Conservation (phyloP, 1,140 invertebrate species). For the Sarcophaga bullata region DNA sequence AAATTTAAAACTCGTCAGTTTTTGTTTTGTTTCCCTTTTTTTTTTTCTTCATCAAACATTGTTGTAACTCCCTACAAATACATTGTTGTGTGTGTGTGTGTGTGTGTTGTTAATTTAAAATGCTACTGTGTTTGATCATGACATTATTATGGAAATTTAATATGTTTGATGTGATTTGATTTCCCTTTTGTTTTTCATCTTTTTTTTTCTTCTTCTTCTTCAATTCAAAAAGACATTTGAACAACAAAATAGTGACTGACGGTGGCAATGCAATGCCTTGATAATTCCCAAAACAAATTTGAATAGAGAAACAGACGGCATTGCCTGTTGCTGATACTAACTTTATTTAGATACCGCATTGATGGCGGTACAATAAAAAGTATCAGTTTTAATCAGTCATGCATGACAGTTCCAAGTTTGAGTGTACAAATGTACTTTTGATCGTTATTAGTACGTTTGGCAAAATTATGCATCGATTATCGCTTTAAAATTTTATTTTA, state of each 20-base stretch:
- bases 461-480: too few species aligned
- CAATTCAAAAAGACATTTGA: neutral
- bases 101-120: constrained; percentile 25
- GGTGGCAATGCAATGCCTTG: neutral
- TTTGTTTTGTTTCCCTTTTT: neutral
- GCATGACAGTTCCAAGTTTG: too few species aligned
- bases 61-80: too few species aligned
- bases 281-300: neutral
- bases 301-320: too few species aligned
- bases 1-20: too few species aligned
- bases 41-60: constrained; percentile 14
- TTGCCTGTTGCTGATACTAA: too few species aligned
- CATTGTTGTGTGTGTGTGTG: neutral
- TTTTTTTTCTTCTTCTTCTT: neutral
- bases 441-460: too few species aligned
- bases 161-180: constrained; percentile 31
- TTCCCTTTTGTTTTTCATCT: neutral
- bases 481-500: too few species aligned
- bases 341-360: too few species aligned
- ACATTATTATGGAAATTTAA: constrained; percentile 39
- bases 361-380: too few species aligned
- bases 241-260: neutral
- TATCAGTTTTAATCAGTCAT: too few species aligned
- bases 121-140: constrained; percentile 39
- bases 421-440: too few species aligned